Percentiles rank a stretch among this genome's conserved stretches.
Conservation (phyloP, 2,888 invertebrate species). For the Cactoblastis cactorum region DNA sequence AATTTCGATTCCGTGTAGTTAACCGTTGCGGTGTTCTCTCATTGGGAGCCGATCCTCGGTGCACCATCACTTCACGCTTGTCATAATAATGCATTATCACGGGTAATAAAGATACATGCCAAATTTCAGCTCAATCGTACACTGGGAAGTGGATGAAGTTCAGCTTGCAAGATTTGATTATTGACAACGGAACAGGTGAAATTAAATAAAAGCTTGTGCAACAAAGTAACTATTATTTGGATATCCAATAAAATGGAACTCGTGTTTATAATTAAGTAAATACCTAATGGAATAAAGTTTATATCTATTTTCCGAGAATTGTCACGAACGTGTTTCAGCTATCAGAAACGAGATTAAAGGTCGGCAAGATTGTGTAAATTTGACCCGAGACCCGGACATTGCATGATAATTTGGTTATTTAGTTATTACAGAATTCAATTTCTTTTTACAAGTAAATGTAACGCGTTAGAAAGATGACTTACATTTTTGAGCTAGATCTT, state of each 20-base stretch:
- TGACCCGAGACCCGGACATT: conserved; percentile 70
- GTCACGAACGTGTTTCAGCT: conserved; percentile 59
- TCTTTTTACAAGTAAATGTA: neutral
- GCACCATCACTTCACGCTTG: too few species aligned
- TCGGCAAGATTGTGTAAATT: conserved; percentile 67
- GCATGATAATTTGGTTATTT: conserved; percentile 51
- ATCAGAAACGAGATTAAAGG: conserved; percentile 72
- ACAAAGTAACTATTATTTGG: neutral
- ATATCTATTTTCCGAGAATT: conserved; percentile 53
- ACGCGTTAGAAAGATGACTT: neutral
- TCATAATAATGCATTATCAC: too few species aligned
- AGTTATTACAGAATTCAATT: conserved; percentile 26
- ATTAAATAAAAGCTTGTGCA: too few species aligned
- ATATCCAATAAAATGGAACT: conserved; percentile 23
- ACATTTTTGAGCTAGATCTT: too few species aligned
- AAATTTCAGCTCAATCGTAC: too few species aligned
- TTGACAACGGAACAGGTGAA: too few species aligned
- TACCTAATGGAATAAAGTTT: conserved; percentile 48
- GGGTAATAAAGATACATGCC: too few species aligned
- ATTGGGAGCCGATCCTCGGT: too few species aligned
- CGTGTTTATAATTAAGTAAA: conserved; percentile 35
- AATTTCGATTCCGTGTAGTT: too few species aligned
- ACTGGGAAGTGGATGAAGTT: too few species aligned
- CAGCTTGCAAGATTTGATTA: too few species aligned
- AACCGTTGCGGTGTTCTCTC: too few species aligned